Evolutionary conservation across 2,113 vertebrate genomes (phyloP), one percentile per base, ranked within the genome.

Genomic region (Periophthalmus modestus): DNA sequence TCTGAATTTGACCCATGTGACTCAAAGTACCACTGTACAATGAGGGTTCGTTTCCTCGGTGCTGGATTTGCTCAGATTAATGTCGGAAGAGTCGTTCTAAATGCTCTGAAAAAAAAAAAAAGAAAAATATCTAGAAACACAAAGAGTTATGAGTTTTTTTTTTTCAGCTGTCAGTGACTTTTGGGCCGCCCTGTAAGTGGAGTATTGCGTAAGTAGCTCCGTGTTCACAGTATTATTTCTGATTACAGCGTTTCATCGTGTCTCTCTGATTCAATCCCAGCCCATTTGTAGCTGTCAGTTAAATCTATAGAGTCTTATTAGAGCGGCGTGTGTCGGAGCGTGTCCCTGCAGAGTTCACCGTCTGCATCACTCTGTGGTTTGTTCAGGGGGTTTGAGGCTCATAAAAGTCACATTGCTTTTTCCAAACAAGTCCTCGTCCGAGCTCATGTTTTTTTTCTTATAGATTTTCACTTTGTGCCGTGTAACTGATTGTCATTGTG

Each of bases 391-490:
- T 85, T 87, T 82, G 82, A 74, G 79, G 73, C 85, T 86, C 86
- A 87, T 86, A 83, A 80, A 77, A 89, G 79, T 86, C 79, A 69
- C 84, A 87, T 87, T 69, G 82, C 81, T 83, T 69, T n/a, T 81
- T 81, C 82, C 79, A 73, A 85, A 84, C 78, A 82, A 15, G 86
- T 89, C 83, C 81, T 80, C 83, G 81, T 80, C 89, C 86, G 80
- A 61, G 59, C 69, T 47, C 67, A 61, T 89, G 87, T 86, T 91
- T 92, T n/a, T n/a, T n/a, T 87, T 80, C 74, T 77, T 84, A 89
- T 90, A 80, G 91, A 89, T 91, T 93, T 91, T 85, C 59, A 47
- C 87, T 85, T 88, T 88, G 84, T 91, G 89, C 88, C 80, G 88
- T 87, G 86, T 87, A 89, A 89, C 87, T 88, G 87, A 89, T 90